Evolutionary conservation across 2,888 invertebrate genomes (phyloP), one percentile per base, ranked within the genome.

Genomic region (Eupeodes latifasciatus): DNA sequence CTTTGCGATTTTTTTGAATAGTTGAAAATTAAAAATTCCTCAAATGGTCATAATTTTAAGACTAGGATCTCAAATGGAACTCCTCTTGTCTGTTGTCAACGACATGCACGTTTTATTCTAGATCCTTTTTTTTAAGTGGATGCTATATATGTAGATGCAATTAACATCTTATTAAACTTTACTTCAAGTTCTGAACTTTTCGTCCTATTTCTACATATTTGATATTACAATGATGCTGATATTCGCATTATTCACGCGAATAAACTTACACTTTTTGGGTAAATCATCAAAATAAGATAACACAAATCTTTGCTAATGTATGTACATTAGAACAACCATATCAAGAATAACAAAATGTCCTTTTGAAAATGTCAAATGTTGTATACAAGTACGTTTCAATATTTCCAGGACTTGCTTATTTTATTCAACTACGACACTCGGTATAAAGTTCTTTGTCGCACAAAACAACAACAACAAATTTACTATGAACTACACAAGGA

Each of bases 21-120:
- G 55, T 34, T 66, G 76, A 67, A 84, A 87, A 87, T 84, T 87
- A 84, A 87, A 86, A 86, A 84, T 87, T 84, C 87, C 84, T 74
- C 47, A 27, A 75, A 74, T 36, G 53, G 67, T 62, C 76, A 87
- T 87, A 87, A 87, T 74, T 87, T 87, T 66, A 49, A 44, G 16
- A 57, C 14, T n/a, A 67, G 27, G 47, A 75, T 27, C 12, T 64
- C 7, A 57, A 55, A 47, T 27, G 57, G 34, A 19, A 61, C 49
- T 61, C 36, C 40, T 19, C 40, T 34, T 71, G 87, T 81, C 84
- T 84, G 87, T 67, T 87, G 77, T 62, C 69, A 87, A 87, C 77
- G 87, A 86, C 55, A 59, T 86, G 40, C 59, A 76, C 79, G 61
- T 76, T 51, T 75, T 55, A 9, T 9, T 69, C n/a, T 44, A 53